Base-by-base conservation (phyloP, 2,797 vertebrate species). In the Ambastaia sidthimunki region DNA sequence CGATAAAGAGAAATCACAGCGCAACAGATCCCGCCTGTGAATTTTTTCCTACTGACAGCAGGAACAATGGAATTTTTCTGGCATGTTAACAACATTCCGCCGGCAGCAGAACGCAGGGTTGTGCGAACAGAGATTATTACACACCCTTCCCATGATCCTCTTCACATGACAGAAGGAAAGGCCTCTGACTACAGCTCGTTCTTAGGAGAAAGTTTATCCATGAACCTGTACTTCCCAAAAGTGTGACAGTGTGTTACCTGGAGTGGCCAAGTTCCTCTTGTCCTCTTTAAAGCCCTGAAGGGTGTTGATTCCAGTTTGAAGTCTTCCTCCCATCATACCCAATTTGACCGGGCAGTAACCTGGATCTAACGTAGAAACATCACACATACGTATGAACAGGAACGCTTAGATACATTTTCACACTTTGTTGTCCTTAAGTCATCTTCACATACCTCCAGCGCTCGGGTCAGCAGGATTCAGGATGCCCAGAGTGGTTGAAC, bases 211-310 rank as follows among this genome's bases (percentile, higher is more conserved):
- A 11, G 41, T 44, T 44, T 44, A 4, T 44, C 21, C 11, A 75
- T 28, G 0, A 74, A 55, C 13, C 13, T 62, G 23, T 16, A 62
- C 0, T 16, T 1, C 2, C 7, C 25, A 4, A 7, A 62, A 31
- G 15, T 2, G 7, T 25, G 11, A n/a, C 18, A 37, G 34, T 19
- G 4, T 57, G 85, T 88, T 90, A 97, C 98, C 97, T 90, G 97
- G 97, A 81, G 95, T 96, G 16, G 97, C 93, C 85, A 93, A 91
- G 92, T 99, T 99, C 86, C 98, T 95, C 89, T 98, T 99, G 90
- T 99, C 98, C 89, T 99, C 98, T 86, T 97, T 97, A 88, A 99
- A 99, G 0, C 97, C 96, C 90, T 97, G 97, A 74, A 99, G 91
- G 0, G 94, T 95, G 87, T 99, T 99, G 55, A 99, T 94, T 15